Base-by-base conservation (phyloP, 2,113 vertebrate genomes). In the Pongo abelii region DNA sequence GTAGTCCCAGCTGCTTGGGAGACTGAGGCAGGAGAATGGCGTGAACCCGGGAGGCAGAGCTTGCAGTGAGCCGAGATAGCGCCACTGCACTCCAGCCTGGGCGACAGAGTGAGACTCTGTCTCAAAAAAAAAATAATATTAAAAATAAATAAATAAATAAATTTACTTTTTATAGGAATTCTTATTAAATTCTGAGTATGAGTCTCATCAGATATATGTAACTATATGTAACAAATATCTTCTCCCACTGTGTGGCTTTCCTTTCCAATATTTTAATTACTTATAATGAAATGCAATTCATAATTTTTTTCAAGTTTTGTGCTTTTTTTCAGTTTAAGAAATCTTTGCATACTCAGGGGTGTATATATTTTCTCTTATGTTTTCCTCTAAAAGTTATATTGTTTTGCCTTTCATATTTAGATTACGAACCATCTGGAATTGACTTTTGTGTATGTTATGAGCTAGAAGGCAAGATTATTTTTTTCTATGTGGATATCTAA, bases 231-330 rank as follows among this genome's bases (percentile, higher is more conserved):
- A 9, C 61, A 61, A 84, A 84, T 84, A n/a, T 40, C 12, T 79
- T 92, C 79, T 94, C 55, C 67, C 18, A 50, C 46, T 23, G 25
- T 79, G 32, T 57, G 50, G 2, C 25, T 89, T 97, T 92, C 52
- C 22, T 94, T 96, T 89, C 84, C 23, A 75, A 23, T 48, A 17
- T 87, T 69, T 46, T 86, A 87, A 77, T 64, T 86, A 80, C 85
- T 77, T 77, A 77, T 85, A 79, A 69, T 78, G 46, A 12, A 86
- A 79, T 69, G 14, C n/a, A 35, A 43, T 43, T 69, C 52, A 52
- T 78, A 22, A 7, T 23, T 38, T 84, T 72, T 61, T 30, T 14
- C 57, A 38, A 43, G 70, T 52, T 52, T 25, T 74, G 13, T 92
- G 10, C 17, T 84, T 80, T 79, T 89, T 94, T 67, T 92, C 57